Evolutionary conservation across 2,888 invertebrate genomes (phyloP), one percentile per base, ranked within the genome.

Genomic region (Heteropelma amictum): DNA sequence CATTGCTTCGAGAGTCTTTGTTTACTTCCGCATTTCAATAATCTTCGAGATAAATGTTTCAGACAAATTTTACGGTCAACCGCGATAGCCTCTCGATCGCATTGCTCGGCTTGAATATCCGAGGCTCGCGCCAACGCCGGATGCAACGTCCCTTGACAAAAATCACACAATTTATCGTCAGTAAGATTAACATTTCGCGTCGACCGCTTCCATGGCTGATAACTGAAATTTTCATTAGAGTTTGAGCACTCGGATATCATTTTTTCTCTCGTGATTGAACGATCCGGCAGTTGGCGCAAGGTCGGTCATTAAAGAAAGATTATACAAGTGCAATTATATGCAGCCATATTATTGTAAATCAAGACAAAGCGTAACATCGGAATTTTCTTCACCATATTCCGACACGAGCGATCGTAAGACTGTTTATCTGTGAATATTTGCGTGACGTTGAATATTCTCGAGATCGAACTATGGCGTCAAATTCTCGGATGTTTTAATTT

Each of bases 301-400:
- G 53, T 68, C 67, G 63, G 72, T n/a, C n/a, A n/a, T n/a, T 28
- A 63, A 76, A 61, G 71, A 74, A 77, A 77, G 74, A 76, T 77
- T 77, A 82, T 77, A 77, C 81, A 65, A 79, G 76, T 81, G 80
- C 79, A 81, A 82, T 82, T 80, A 77, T n/a, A n/a, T 79, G 77
- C 81, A 81, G 81, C 80, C 58, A 72, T 23, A 33, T 60, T 30
- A 65, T 64, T 69, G 28, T 42, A 23, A 69, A 17, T 53, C 35
- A 40, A 69, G 38, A 54, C 33, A 58, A 69, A 38, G 63, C n/a
- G 6, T 56, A 71, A 71, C 63, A 71, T 61, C 38, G 28, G 65
- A 61, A 71, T 60, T 23, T n/a, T 38, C 10, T 45, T 38, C 60
- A 70, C 45, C 51, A 30, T 12, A 30, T 53, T 23, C 17, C 8